Base-by-base conservation (phyloP, 2,888 invertebrate genomes). In the Diaperis boleti region DNA sequence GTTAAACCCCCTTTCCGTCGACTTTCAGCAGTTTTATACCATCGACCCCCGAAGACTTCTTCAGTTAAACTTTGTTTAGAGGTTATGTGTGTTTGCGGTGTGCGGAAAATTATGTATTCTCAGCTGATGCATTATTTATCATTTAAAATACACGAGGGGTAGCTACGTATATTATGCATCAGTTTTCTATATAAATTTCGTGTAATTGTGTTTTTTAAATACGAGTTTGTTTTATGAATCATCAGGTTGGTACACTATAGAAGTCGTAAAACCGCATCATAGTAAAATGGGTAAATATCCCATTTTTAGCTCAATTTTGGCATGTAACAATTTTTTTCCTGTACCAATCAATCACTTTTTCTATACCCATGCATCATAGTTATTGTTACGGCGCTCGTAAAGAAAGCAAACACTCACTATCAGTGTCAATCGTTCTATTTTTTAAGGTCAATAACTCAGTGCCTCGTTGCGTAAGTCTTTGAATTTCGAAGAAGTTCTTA, bases 1-100 rank as follows among this genome's bases (percentile, higher is more conserved):
- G 55, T 47, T 45, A 45, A 54, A 55, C 61, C 61, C 61, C 60
- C 61, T 47, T 59, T 52, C 37, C 42, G 42, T 55, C 55, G 55
- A 55, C 55, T 15, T 13, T 41, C 20, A 6, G 35, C 35, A n/a
- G 8, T 26, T 42, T 18, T 7, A 10, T 18, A 42, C 5, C 14
- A 14, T 39, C 15, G 13, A 39, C 39, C 39, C 4, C 15, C 15
- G 14, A 13, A 13, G 47, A 44, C 31, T 26, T 26, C 26, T 26
- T 26, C 26, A 3, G 6, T 1, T 26, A 8, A 1, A 26, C 6
- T 5, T 5, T 5, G n/a, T 26, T 26, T 3, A 52, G 37, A 52
- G 22, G 52, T 52, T 45, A 45, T 45, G 45, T 42, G 3, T 41
- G n/a, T n/a, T n/a, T 17, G 10, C 17, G n/a, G n/a, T n/a, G n/a